Conservation (phyloP, 2,113 vertebrate species). For the Felis chaus region DNA sequence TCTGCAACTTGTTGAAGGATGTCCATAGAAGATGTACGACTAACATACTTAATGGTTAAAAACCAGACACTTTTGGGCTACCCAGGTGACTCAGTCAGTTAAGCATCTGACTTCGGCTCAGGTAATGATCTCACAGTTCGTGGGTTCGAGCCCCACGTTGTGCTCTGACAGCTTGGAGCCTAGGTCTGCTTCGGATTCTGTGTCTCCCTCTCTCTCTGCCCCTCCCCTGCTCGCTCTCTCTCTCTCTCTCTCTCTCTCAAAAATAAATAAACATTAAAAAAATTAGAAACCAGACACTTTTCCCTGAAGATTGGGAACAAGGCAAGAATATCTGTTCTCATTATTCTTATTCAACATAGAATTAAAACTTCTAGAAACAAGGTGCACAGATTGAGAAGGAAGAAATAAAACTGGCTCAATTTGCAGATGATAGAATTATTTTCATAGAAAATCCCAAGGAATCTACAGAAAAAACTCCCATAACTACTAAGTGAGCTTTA, state of each 20-base stretch:
- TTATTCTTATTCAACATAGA: not conserved
- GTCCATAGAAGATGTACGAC: not conserved
- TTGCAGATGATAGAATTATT: not conserved
- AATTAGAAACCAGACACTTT: not conserved
- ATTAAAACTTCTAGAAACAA: not conserved
- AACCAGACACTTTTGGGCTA: not conserved
- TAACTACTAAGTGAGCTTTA: constrained; percentile 7
- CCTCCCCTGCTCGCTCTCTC: no score
- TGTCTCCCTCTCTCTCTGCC: no score
- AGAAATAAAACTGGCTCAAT: not conserved
- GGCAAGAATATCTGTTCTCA: not conserved
- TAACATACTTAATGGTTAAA: not conserved
- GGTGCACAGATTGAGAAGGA: not conserved
- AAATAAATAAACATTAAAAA: no score
- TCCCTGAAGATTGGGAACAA: not conserved
- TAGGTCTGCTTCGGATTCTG: no score
- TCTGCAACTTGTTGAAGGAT: not conserved
- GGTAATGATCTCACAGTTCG: no score
- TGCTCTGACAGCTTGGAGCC: no score
- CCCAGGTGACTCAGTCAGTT: no score
- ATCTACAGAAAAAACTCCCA: not conserved
- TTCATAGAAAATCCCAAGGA: not conserved
- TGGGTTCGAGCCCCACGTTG: no score
- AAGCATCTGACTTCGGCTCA: no score
- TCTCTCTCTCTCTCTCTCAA: no score